Percentiles rank a stretch among this genome's conserved stretches.
These are phyloP conservation scores for Ianthella basta DNA, from an alignment of 37 sponge, comb jelly and placozoan genomes.

Conservation along the genomic window DNA sequence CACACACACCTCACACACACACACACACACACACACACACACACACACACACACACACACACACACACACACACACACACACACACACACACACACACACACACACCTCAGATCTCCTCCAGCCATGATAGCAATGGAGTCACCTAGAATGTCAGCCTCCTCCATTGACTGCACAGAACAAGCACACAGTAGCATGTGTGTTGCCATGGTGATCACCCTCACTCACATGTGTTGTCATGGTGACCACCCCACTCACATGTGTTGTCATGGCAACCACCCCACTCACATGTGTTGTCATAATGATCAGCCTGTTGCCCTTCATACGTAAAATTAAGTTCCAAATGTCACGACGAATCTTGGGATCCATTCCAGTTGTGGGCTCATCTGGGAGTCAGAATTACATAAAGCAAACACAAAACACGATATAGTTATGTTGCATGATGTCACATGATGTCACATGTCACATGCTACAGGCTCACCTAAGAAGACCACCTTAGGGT, in stretches of 20 bases:
- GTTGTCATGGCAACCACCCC: too few species aligned
- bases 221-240: background rate
- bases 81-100: conserved; percentile 7
- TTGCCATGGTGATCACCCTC: background rate
- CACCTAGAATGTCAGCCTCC: conserved; percentile 87
- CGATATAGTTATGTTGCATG: background rate
- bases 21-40: too few species aligned
- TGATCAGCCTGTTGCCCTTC: conserved; percentile 67
- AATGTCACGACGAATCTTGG: conserved; percentile 75
- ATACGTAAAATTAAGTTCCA: conserved; percentile 83
- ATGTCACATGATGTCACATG: background rate
- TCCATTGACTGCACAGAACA: conserved; percentile 69
- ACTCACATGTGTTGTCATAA: conserved; percentile 81
- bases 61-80: conserved; percentile 28
- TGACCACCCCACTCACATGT: too few species aligned
- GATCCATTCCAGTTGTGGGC: conserved; percentile 83
- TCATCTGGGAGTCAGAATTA: conserved; percentile 40
- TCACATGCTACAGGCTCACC: conserved; percentile 33
- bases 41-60: conserved; percentile 30
- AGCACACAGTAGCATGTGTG: background rate
- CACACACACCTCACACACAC: too few species aligned
- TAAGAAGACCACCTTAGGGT: conserved; percentile 74
- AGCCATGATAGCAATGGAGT: conserved; percentile 82
- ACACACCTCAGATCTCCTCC: conserved; percentile 60
- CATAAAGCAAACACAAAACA: background rate